A percentile compares a stretch with the other conserved stretches of the same genome.
These are phyloP conservation scores for Euschistus heros DNA, from an alignment of 1,140 invertebrate species.

Conservation along the genomic window DNA sequence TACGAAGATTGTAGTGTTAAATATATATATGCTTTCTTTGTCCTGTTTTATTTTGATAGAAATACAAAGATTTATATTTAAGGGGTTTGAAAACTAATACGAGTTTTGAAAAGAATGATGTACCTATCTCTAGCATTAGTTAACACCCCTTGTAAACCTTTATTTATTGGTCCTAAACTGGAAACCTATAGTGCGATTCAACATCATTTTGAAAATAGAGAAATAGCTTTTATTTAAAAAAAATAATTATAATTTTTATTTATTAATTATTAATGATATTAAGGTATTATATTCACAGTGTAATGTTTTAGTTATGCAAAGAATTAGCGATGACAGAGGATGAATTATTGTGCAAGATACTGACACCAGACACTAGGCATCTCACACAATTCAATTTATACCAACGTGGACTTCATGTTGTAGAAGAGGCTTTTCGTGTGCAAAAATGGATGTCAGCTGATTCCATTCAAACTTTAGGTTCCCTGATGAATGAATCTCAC, in stretches of 20 bases:
- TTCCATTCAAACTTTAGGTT: conserved; percentile 46
- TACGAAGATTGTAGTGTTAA: too few relatives aligned
- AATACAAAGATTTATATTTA: too few relatives aligned
- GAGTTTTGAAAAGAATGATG: too few relatives aligned
- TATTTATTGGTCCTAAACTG: too few relatives aligned
- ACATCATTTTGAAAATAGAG: too few relatives aligned
- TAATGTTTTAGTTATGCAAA: conserved; percentile 39
- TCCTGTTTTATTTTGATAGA: too few relatives aligned
- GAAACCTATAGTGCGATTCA: too few relatives aligned
- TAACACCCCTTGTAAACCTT: too few relatives aligned
- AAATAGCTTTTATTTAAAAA: too few relatives aligned
- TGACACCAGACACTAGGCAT: conserved; percentile 57
- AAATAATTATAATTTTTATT: not conserved
- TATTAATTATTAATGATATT: conserved; percentile 2
- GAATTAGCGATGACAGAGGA: conserved; percentile 52
- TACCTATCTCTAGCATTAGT: too few relatives aligned
- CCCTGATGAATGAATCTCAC: conserved; percentile 84
- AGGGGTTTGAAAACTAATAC: too few relatives aligned
- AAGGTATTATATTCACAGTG: not conserved
- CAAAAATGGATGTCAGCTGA: conserved; percentile 47
- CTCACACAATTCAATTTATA: conserved; percentile 65
- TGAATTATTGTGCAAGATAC: conserved; percentile 51
- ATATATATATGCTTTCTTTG: too few relatives aligned
- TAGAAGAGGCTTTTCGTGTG: conserved; percentile 42
- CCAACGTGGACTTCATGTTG: conserved; percentile 83